phyloP scores from a whole-genome alignment of 37 sponge, comb jelly and placozoan species.

The Cladorhizidae sp. region DNA sequence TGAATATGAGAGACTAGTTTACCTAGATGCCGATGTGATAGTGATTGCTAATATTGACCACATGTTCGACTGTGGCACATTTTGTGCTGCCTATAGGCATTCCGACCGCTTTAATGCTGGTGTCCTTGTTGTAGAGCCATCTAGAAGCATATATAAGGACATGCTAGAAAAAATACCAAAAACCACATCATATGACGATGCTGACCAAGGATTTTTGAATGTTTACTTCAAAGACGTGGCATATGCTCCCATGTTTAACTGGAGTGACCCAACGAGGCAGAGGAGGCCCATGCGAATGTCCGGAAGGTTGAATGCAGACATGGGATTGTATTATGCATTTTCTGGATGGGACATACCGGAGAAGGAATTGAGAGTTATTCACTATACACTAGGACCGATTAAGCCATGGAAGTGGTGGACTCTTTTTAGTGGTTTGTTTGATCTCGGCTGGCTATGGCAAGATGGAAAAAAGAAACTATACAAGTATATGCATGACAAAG shows the following conservation, averaged over 20 bases:
- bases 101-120: conserved; percentile 45
- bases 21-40: conserved; percentile 31
- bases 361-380: conserved; percentile 1
- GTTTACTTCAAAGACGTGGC: conserved; percentile 4
- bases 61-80: conserved; percentile 38
- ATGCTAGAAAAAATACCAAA: neutral
- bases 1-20: conserved; percentile 24
- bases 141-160: neutral
- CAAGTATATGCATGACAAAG: neutral
- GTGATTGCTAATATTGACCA: conserved; percentile 22
- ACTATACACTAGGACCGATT: conserved; percentile 43
- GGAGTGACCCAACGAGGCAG: neutral
- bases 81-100: conserved; percentile 36
- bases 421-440: conserved; percentile 2
- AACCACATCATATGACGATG: neutral
- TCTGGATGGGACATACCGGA: neutral
- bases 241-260: conserved; percentile 15
- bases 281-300: conserved; percentile 19
- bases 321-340: conserved; percentile 18
- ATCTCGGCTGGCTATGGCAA: conserved; percentile 27
- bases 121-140: conserved; percentile 37
- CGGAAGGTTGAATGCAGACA: conserved; percentile 25
- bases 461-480: conserved; percentile 7
- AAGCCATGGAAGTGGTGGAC: conserved; percentile 48
- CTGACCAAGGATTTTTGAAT: conserved; percentile 35